Evolutionary conservation across 2,888 invertebrate species (phyloP).

Genomic region (Leptopilina drosophilae): DNA sequence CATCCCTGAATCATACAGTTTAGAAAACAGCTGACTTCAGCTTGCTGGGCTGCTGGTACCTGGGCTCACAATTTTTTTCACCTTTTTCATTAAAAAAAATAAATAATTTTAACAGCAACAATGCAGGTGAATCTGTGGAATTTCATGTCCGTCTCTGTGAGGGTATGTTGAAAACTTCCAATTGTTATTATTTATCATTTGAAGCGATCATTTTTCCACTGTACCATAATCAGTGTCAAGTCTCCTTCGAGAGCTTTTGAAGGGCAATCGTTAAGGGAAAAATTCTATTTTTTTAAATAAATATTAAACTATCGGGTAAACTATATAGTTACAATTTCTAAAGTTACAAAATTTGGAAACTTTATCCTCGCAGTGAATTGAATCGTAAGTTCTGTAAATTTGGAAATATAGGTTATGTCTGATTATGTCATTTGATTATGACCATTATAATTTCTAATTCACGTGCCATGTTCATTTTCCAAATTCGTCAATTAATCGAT

Average conservation of each 20-base stretch:
- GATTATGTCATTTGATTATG: conserved; percentile 5
- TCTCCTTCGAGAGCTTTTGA: conserved; percentile 61
- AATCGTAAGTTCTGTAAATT: neutral
- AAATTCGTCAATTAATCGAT: neutral
- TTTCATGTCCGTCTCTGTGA: conserved; percentile 75
- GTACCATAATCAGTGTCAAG: conserved; percentile 36
- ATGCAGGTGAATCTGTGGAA: conserved; percentile 79
- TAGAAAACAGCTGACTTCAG: no score
- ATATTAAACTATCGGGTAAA: neutral
- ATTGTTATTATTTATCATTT: conserved; percentile 17
- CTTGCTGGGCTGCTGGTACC: no score
- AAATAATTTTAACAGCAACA: conserved; percentile 41
- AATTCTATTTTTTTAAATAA: neutral
- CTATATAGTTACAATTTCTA: neutral
- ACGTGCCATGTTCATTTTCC: neutral
- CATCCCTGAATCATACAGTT: no score
- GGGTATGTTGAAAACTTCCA: conserved; percentile 71
- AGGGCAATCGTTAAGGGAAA: conserved; percentile 48
- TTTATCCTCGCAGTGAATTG: neutral
- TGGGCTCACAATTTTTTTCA: no score
- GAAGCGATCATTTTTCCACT: neutral
- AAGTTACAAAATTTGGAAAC: neutral
- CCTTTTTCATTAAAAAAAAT: neutral
- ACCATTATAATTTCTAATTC: conserved; percentile 1
- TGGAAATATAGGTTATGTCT: conserved; percentile 28